phyloP scores from a whole-genome alignment of 2,113 vertebrate species.

The Entomyzon cyanotis region DNA sequence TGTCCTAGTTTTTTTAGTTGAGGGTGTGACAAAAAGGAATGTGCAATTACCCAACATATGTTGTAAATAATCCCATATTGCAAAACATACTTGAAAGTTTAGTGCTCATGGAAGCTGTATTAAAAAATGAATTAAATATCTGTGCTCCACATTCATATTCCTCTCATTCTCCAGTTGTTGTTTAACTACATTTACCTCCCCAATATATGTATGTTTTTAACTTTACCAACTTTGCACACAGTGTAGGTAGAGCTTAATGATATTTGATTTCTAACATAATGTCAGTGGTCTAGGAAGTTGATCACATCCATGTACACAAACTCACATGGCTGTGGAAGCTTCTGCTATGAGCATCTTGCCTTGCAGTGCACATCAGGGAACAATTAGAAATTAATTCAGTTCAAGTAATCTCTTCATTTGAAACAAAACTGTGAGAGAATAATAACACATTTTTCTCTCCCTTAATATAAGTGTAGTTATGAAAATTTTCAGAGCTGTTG shows the following conservation, averaged over 20 bases:
- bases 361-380: neutral
- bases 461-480: neutral
- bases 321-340: neutral
- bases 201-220: neutral
- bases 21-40: constrained; percentile 25
- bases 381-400: constrained; percentile 18
- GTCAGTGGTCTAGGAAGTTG: neutral
- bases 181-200: neutral
- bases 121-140: neutral
- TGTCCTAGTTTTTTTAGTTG: neutral
- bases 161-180: neutral
- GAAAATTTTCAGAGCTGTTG: neutral
- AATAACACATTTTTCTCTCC: neutral
- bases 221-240: neutral
- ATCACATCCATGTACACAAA: neutral
- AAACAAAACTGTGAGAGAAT: neutral
- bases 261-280: neutral
- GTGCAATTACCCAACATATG: neutral
- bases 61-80: neutral
- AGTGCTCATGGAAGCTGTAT: neutral
- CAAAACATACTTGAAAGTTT: neutral
- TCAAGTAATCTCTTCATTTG: neutral
- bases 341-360: neutral
- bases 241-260: neutral
- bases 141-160: neutral